Evolutionary conservation across 2,797 vertebrate species (phyloP).

Genomic region (Leuciscus waleckii): DNA sequence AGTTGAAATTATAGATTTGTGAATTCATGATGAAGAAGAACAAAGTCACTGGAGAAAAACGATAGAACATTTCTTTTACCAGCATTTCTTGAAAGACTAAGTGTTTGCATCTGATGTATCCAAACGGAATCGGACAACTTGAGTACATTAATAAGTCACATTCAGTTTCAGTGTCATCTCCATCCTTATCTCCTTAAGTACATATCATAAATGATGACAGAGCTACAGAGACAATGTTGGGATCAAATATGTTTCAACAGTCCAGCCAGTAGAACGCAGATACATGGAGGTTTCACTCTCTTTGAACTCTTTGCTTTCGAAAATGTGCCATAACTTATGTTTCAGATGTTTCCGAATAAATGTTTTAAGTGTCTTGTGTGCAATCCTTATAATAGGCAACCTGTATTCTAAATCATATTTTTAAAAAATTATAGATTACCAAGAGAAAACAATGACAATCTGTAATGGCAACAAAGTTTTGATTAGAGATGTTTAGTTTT

Average conservation of each 20-base stretch:
- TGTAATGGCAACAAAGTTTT: conserved; percentile 18
- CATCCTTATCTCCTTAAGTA: neutral
- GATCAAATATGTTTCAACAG: conserved; percentile 6
- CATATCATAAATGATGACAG: conserved; percentile 8
- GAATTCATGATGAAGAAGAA: neutral
- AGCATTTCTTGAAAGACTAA: conserved; percentile 23
- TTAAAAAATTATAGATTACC: conserved; percentile 12
- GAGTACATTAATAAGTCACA: neutral
- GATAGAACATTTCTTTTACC: neutral
- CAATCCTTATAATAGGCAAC: conserved; percentile 27
- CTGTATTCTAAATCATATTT: conserved; percentile 29
- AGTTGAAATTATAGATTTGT: neutral
- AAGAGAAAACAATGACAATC: conserved; percentile 35
- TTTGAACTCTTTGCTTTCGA: conserved; percentile 20
- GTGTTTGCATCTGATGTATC: neutral
- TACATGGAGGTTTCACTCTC: neutral
- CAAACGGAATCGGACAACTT: neutral
- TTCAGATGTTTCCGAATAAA: conserved; percentile 42
- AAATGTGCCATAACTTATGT: conserved; percentile 46
- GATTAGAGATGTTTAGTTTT: conserved; percentile 1
- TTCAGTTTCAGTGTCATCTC: neutral
- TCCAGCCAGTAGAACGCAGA: neutral
- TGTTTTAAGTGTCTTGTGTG: conserved; percentile 47
- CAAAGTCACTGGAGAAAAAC: neutral
- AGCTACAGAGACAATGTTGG: neutral